A percentile compares a stretch with the other conserved stretches of the same genome.
phyloP scores from a whole-genome alignment of 2,113 vertebrate species.

The Nothocercus nigrocapillus region DNA sequence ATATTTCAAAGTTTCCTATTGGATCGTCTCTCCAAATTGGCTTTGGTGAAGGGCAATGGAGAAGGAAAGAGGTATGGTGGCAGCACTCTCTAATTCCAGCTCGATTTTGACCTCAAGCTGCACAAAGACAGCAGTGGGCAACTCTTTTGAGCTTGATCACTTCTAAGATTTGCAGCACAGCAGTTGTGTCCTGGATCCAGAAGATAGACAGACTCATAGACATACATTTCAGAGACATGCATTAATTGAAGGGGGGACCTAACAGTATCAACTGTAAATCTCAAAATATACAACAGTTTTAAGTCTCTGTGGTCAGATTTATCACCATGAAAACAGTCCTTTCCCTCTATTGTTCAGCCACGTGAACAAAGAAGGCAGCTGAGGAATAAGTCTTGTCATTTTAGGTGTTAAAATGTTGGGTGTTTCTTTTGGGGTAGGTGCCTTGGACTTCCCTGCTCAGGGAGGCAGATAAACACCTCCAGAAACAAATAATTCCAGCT shows the following conservation, averaged over 20 bases:
- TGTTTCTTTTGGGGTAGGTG: constrained; percentile 34
- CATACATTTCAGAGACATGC: not conserved
- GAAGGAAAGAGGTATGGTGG: not conserved
- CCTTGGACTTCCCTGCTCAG: not conserved
- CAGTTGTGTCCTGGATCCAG: not conserved
- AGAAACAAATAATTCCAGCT: constrained; percentile 38
- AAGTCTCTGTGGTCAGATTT: not conserved
- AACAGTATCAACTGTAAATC: not conserved
- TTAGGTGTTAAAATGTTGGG: constrained; percentile 49
- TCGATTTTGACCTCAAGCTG: not conserved
- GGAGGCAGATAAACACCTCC: constrained; percentile 47
- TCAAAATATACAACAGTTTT: not conserved
- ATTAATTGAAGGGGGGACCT: not conserved
- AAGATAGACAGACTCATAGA: not conserved
- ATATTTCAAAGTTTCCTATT: not conserved
- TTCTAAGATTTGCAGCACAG: not conserved
- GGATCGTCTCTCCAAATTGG: not conserved
- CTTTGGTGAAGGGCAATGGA: not conserved
- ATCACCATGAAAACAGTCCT: not conserved
- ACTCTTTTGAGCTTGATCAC: not conserved
- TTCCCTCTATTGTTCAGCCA: not conserved
- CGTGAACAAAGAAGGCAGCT: not conserved
- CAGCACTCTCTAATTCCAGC: not conserved
- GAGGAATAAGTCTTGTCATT: not conserved
- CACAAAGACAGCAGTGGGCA: not conserved